These are phyloP conservation scores for Apeira syringaria DNA, from an alignment of 2,888 invertebrate species.

Conservation along the genomic window DNA sequence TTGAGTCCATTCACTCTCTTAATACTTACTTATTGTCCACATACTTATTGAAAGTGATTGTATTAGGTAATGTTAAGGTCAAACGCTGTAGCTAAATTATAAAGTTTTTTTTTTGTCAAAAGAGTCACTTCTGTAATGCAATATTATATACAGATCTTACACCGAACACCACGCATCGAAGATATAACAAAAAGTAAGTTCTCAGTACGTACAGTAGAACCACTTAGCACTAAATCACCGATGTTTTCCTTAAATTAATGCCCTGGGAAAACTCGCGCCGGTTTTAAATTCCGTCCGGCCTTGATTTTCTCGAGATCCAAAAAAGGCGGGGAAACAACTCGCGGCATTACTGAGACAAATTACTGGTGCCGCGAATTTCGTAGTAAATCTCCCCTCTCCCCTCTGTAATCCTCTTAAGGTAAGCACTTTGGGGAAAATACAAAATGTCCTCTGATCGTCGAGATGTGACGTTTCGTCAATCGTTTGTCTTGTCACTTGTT, in stretches of 20 bases:
- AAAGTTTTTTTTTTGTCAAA: too few relatives aligned
- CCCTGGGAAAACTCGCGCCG: conserved; percentile 51
- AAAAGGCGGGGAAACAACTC: conserved; percentile 66
- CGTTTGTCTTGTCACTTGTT: conserved; percentile 30
- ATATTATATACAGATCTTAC: too few relatives aligned
- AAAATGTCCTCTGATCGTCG: conserved; percentile 21
- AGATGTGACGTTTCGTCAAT: conserved; percentile 20
- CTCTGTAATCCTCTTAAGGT: conserved; percentile 60
- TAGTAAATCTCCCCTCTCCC: conserved; percentile 34
- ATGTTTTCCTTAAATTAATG: conserved; percentile 64
- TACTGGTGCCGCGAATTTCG: conserved; percentile 56
- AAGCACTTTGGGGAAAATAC: conserved; percentile 42
- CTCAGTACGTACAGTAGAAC: conserved; percentile 29
- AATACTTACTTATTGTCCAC: too few relatives aligned
- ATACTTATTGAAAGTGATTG: too few relatives aligned
- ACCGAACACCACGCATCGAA: too few relatives aligned
- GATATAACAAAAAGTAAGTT: too few relatives aligned
- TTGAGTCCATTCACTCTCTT: too few relatives aligned
- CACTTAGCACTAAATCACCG: conserved; percentile 62
- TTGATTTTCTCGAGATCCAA: conserved; percentile 66
- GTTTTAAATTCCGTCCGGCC: conserved; percentile 60
- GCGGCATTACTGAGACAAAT: conserved; percentile 75
- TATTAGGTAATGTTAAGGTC: too few relatives aligned
- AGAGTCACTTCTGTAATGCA: too few relatives aligned
- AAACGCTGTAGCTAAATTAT: too few relatives aligned